These are phyloP conservation scores for Myiotriccus ornatus DNA, from an alignment of 2,797 vertebrate species.

Conservation along the genomic window DNA sequence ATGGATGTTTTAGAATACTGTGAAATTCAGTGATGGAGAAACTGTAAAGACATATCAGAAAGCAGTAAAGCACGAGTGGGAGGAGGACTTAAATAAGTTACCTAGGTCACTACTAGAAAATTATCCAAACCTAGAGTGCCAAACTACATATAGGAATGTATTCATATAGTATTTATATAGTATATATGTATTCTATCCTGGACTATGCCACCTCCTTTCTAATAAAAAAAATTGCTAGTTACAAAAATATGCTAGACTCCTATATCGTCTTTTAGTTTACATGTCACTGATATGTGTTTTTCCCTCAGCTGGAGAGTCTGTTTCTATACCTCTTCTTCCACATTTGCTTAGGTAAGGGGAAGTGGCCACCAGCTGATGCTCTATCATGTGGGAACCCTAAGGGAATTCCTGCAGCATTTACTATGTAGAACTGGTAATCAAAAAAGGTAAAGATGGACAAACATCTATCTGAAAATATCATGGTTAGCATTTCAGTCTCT, in stretches of 20 bases:
- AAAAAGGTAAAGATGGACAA: not conserved
- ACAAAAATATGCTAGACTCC: not conserved
- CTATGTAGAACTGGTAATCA: not conserved
- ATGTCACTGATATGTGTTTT: not conserved
- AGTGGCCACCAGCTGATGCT: not conserved
- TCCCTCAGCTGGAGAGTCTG: not conserved
- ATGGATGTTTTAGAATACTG: not conserved
- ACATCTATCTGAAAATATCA: not conserved
- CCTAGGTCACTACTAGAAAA: not conserved
- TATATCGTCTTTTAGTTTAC: not conserved
- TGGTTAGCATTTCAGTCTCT: not conserved
- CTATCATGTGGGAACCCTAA: not conserved
- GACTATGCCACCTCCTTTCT: not conserved
- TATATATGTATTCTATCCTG: too few species aligned
- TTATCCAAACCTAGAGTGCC: not conserved
- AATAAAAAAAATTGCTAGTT: not conserved
- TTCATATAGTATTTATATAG: not conserved
- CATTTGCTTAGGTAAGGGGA: not conserved
- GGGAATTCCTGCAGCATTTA: not conserved
- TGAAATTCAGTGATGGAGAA: constrained; percentile 5
- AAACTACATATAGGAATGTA: not conserved
- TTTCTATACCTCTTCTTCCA: not conserved
- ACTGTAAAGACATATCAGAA: not conserved
- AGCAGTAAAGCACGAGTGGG: not conserved
- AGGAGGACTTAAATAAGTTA: not conserved